Conservation (phyloP, 1,140 invertebrate genomes). For the Platyscapa corneri region DNA sequence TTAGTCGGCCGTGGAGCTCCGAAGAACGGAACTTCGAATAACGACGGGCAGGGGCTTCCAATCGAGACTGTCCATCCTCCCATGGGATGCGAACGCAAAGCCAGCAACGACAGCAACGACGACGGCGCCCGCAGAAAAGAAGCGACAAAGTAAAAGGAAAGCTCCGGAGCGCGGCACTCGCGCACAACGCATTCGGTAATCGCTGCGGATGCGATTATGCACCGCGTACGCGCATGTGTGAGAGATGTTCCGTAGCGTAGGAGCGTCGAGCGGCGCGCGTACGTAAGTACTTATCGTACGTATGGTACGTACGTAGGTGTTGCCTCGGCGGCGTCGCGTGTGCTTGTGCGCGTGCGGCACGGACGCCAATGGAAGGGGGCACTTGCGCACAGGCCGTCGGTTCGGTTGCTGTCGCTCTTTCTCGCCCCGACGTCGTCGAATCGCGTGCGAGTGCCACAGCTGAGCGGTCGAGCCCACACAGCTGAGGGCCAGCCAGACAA, state of each 20-base stretch:
- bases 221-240: background rate
- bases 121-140: no score
- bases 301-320: no score
- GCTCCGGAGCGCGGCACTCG: background rate
- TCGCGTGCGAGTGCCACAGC: constrained; percentile 64
- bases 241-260: no score
- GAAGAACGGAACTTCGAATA: no score
- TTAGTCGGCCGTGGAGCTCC: background rate
- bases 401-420: background rate
- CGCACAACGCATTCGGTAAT: background rate
- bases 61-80: background rate
- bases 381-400: background rate
- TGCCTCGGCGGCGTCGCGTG: no score
- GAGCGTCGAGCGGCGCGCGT: background rate
- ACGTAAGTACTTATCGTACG: no score
- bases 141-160: no score
- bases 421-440: background rate
- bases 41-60: no score
- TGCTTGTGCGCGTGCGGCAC: background rate
- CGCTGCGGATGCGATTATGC: constrained; percentile 11
- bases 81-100: background rate
- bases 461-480: constrained; percentile 68
- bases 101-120: background rate
- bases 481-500: constrained; percentile 62
- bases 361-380: background rate